Evolutionary conservation across 2,888 invertebrate species (phyloP).

Genomic region (Cecidostiba fungosa): DNA sequence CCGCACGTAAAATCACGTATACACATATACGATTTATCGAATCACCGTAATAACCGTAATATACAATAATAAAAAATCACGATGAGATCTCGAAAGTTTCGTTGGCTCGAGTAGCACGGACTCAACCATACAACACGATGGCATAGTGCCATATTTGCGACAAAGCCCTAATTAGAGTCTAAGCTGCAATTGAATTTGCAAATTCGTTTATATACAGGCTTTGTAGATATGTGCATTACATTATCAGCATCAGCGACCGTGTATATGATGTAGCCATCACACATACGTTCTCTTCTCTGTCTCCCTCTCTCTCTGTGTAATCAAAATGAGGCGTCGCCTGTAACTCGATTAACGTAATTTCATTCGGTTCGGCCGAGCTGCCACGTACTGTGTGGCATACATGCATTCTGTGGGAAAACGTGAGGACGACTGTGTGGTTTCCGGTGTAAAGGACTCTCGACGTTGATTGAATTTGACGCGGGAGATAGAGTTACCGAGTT

Average conservation of each 20-base stretch:
- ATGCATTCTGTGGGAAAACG: slow-evolving; percentile 29
- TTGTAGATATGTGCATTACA: slow-evolving; percentile 31
- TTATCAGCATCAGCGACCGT: not conserved
- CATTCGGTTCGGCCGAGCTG: slow-evolving; percentile 35
- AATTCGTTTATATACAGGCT: slow-evolving; percentile 36
- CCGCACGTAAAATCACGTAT: not conserved
- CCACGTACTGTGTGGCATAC: not conserved
- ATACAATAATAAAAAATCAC: not conserved
- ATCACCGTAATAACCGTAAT: not conserved
- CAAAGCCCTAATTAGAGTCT: slow-evolving; percentile 43
- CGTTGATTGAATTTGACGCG: slow-evolving; percentile 41
- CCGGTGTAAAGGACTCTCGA: slow-evolving; percentile 46
- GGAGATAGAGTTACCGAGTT: slow-evolving; percentile 3
- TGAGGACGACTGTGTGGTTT: slow-evolving; percentile 30
- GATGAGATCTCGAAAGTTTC: not conserved
- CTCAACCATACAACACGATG: too few relatives aligned
- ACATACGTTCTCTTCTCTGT: not conserved
- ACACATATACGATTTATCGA: not conserved
- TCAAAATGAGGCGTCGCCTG: slow-evolving; percentile 54
- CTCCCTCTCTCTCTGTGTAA: slow-evolving; percentile 17
- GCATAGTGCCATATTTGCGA: slow-evolving; percentile 14
- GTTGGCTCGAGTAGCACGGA: not conserved
- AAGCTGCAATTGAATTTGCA: slow-evolving; percentile 48
- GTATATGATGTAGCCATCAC: not conserved
- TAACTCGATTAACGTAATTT: slow-evolving; percentile 58